Conservation (phyloP, 2,113 vertebrate species). For the Orientallactaga bullata region DNA sequence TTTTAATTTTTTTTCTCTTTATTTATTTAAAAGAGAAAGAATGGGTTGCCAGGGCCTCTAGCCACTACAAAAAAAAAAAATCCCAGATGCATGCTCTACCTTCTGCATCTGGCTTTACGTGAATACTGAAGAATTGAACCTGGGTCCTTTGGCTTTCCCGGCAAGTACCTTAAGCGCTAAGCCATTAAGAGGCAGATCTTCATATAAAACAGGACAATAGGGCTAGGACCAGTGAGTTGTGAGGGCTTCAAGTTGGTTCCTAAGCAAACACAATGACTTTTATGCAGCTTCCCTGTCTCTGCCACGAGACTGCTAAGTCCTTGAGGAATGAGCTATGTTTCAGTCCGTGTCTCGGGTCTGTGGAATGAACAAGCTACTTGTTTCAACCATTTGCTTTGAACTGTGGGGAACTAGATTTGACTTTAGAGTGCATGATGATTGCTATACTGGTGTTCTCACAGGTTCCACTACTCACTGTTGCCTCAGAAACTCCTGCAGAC, state of each 20-base stretch:
- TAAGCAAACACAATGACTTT: background rate
- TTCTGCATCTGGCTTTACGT: too few relatives aligned
- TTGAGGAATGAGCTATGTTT: background rate
- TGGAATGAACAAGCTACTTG: conserved; percentile 13
- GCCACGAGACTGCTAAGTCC: background rate
- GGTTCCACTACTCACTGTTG: background rate
- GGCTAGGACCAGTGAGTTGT: too few relatives aligned
- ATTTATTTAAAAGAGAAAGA: too few relatives aligned
- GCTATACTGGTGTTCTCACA: background rate
- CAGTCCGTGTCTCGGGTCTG: background rate
- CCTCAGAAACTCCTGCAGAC: too few relatives aligned
- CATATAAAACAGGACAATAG: background rate
- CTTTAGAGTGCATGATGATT: background rate
- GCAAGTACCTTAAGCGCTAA: too few relatives aligned
- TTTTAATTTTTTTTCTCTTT: too few relatives aligned
- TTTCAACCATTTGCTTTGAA: background rate
- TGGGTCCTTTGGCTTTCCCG: too few relatives aligned
- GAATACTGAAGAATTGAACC: too few relatives aligned
- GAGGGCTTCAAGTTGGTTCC: background rate
- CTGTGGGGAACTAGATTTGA: background rate
- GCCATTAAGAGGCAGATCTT: background rate
- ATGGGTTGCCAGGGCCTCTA: too few relatives aligned
- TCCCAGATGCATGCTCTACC: too few relatives aligned
- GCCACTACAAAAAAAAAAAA: too few relatives aligned
- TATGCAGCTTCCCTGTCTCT: background rate